These are phyloP conservation scores for Hyla sarda DNA, from an alignment of 2,113 vertebrate species.

Conservation along the genomic window DNA sequence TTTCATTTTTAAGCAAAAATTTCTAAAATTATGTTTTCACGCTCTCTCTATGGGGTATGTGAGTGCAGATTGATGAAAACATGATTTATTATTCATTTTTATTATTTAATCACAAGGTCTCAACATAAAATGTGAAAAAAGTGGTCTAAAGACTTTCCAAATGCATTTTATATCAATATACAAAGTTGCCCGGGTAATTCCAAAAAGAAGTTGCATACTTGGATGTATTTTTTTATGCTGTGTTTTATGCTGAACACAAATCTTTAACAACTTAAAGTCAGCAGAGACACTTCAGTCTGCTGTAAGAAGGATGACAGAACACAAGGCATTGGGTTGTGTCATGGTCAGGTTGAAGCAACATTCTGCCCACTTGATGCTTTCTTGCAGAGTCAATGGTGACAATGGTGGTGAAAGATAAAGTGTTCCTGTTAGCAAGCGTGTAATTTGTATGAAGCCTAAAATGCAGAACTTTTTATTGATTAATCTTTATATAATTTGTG, in stretches of 20 bases:
- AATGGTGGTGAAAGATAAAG: neutral
- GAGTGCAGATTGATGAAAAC: no score
- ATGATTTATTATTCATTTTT: no score
- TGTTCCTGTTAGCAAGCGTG: slow-evolving; percentile 6
- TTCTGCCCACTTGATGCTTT: slow-evolving; percentile 25
- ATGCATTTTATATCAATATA: no score
- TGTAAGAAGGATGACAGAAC: neutral
- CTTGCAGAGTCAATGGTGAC: neutral
- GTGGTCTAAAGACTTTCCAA: no score
- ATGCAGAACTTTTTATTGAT: neutral
- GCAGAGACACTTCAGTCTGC: neutral
- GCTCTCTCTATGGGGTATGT: no score
- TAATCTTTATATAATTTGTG: no score
- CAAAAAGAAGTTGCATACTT: no score
- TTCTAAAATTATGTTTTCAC: no score
- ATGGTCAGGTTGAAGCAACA: slow-evolving; percentile 21
- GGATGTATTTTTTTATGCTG: neutral
- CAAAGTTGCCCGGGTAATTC: no score
- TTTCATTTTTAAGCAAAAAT: no score
- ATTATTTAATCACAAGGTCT: no score
- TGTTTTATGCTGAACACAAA: neutral
- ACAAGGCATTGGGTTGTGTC: neutral
- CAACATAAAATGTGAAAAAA: no score
- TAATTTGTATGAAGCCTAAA: slow-evolving; percentile 23
- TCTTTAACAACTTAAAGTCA: neutral